Conservation (phyloP, 2,113 vertebrate species). For the Cnemophilus loriae region DNA sequence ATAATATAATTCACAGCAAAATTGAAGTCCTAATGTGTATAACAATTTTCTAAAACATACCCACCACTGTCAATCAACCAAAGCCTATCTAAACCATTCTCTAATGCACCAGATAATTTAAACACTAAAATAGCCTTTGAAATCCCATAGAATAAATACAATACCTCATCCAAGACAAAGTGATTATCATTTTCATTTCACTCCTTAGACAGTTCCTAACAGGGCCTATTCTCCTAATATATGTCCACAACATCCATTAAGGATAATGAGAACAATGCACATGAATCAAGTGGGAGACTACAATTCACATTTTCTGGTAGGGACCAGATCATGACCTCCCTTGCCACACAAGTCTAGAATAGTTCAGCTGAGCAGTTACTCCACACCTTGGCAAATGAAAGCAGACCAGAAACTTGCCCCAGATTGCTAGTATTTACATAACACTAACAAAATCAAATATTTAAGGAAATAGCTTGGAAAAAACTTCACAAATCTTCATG, state of each 20-base stretch:
- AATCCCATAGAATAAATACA: constrained; percentile 43
- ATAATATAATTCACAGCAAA: constrained; percentile 35
- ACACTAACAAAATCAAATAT: not conserved
- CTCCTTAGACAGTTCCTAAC: not conserved
- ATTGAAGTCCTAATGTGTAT: not conserved
- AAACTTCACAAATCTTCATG: not conserved
- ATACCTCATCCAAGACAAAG: constrained; percentile 29
- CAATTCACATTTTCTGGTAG: not conserved
- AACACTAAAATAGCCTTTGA: constrained; percentile 30
- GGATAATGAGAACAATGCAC: not conserved
- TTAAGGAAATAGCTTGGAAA: not conserved
- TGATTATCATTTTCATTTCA: constrained; percentile 35
- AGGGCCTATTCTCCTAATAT: not conserved
- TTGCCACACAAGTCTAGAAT: not conserved
- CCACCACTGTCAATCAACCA: constrained; percentile 32
- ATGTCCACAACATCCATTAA: not conserved
- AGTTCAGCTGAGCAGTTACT: not conserved
- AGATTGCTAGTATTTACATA: not conserved
- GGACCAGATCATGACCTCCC: not conserved
- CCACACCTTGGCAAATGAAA: not conserved
- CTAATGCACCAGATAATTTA: constrained; percentile 34
- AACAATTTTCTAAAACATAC: constrained; percentile 40
- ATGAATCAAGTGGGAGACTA: not conserved
- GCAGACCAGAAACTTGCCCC: not conserved
- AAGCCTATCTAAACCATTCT: constrained; percentile 10